A percentile compares a stretch with the other conserved stretches of the same genome.
Conservation (phyloP, 2,797 vertebrate species). For the Molothrus aeneus region DNA sequence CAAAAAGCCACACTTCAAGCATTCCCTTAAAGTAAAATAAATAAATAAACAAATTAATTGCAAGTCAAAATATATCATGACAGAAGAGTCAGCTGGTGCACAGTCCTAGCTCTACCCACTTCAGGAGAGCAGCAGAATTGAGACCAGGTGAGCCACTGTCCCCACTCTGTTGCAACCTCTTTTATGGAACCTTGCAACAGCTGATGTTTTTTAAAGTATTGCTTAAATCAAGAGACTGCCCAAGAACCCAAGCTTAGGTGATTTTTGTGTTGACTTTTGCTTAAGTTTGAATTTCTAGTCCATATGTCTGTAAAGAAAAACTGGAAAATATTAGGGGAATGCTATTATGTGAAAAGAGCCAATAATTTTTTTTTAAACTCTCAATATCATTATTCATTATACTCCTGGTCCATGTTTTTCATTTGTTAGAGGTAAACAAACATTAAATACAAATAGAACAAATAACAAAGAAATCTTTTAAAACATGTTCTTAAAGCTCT, state of each 20-base stretch:
- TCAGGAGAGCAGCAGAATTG: background rate
- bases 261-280: background rate
- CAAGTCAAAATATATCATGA: background rate
- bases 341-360: background rate
- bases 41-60: background rate
- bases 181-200: background rate
- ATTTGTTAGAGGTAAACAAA: background rate
- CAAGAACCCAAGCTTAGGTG: background rate
- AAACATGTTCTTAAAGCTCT: background rate
- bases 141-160: background rate
- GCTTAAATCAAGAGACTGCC: background rate
- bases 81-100: background rate
- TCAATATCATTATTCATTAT: background rate
- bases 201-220: background rate
- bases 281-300: background rate
- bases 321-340: background rate
- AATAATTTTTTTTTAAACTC: accelerated
- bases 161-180: background rate
- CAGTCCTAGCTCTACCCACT: background rate
- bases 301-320: background rate
- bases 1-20: background rate
- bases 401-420: background rate
- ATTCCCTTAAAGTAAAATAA: background rate
- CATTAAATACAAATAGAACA: background rate
- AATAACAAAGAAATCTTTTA: background rate